phyloP scores from a whole-genome alignment of 2,797 vertebrate genomes.

The Galaxias olidus region DNA sequence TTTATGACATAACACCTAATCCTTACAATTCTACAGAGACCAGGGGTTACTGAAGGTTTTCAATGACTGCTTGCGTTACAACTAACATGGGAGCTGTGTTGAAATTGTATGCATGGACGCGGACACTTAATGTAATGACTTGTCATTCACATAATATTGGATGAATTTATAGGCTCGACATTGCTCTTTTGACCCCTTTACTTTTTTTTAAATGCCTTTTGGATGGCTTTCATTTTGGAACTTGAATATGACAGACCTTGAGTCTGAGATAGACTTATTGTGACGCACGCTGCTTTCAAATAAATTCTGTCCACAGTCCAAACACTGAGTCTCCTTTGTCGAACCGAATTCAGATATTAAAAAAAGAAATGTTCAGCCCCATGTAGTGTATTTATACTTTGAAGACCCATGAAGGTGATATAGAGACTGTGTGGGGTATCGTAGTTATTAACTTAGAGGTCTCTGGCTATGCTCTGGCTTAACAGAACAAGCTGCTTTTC shows the following conservation, averaged over 20 bases:
- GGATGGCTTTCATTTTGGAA: not conserved
- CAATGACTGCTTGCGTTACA: slow-evolving; percentile 9
- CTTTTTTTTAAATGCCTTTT: not conserved
- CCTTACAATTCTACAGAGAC: slow-evolving; percentile 18
- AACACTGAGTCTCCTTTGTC: too few species aligned
- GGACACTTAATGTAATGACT: slow-evolving; percentile 26
- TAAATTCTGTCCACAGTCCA: too few species aligned
- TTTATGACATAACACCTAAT: slow-evolving; percentile 27
- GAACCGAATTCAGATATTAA: too few species aligned
- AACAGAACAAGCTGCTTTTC: slow-evolving; percentile 3
- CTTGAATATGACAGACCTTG: not conserved
- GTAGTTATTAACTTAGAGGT: not conserved
- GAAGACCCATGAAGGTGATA: not conserved
- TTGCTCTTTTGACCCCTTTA: not conserved
- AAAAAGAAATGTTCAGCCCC: too few species aligned
- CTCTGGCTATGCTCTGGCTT: slow-evolving; percentile 3
- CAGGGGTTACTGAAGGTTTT: slow-evolving; percentile 16
- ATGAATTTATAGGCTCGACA: slow-evolving; percentile 23
- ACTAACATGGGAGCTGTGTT: slow-evolving; percentile 12
- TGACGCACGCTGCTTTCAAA: too few species aligned
- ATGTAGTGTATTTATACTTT: too few species aligned
- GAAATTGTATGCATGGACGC: slow-evolving; percentile 16
- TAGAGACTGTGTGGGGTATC: not conserved
- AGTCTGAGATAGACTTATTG: not conserved
- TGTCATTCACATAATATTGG: slow-evolving; percentile 11